Conservation (phyloP, 2,888 invertebrate genomes). For the Rhamphomyia laevipes region DNA sequence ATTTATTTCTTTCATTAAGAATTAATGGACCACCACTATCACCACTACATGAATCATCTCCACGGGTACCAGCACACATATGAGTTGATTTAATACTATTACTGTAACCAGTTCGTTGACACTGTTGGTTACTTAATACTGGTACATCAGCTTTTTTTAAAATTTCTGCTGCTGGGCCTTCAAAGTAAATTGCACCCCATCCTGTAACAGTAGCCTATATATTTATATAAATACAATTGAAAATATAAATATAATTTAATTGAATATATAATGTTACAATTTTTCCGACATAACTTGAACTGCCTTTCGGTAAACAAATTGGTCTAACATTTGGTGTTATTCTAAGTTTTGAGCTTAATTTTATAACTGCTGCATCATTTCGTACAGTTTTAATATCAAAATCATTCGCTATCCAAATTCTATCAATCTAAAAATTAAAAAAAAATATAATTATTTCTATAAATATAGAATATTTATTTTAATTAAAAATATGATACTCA, state of each 20-base stretch:
- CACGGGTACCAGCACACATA: conserved; percentile 11
- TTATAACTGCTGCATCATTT: conserved; percentile 43
- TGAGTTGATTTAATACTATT: conserved; percentile 10
- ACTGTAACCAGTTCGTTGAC: conserved; percentile 9
- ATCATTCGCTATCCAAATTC: background rate
- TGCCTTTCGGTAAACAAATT: conserved; percentile 52
- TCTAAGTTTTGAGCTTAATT: conserved; percentile 44
- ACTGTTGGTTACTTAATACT: conserved; percentile 45
- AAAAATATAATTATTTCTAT: no score
- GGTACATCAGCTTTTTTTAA: conserved; percentile 59
- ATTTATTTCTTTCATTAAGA: conserved; percentile 23
- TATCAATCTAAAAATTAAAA: no score
- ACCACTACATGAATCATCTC: conserved; percentile 20
- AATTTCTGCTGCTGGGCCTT: conserved; percentile 49
- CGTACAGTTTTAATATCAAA: conserved; percentile 1
- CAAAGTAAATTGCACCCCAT: conserved; percentile 58
- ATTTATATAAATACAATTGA: no score
- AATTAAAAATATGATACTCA: no score
- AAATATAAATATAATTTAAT: no score
- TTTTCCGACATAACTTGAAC: conserved; percentile 13
- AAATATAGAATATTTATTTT: no score
- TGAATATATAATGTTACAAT: conserved; percentile 5
- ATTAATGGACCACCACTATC: conserved; percentile 35
- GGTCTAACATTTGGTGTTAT: conserved; percentile 48
- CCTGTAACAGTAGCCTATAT: conserved; percentile 50